Conservation (phyloP, 2,113 vertebrate genomes). For the Laterallus jamaicensis region DNA sequence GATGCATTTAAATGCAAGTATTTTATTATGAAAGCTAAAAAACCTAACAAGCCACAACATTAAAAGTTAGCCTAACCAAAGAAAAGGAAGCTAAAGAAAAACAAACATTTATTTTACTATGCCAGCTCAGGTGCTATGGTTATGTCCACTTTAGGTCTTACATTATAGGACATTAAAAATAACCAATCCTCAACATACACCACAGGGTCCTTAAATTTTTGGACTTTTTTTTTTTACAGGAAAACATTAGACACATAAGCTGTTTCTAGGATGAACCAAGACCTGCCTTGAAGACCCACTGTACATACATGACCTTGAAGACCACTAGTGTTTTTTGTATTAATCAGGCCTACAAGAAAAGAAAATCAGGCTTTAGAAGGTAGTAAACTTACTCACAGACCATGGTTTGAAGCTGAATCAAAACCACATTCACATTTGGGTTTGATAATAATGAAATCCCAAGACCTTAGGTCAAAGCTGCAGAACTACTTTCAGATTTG, state of each 20-base stretch:
- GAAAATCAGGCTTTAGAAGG: not conserved
- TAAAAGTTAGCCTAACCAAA: not conserved
- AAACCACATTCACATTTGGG: not conserved
- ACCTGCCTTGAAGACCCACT: not conserved
- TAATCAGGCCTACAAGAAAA: not conserved
- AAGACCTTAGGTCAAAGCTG: not conserved
- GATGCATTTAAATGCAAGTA: not conserved
- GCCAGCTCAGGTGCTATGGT: not conserved
- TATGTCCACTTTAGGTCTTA: not conserved
- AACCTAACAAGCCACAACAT: not conserved
- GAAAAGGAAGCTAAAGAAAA: not conserved
- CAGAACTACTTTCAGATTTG: not conserved
- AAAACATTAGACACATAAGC: not conserved
- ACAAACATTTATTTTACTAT: not conserved
- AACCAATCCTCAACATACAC: not conserved
- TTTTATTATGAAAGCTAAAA: not conserved
- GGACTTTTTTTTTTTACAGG: not conserved
- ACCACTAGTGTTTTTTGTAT: not conserved
- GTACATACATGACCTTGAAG: not conserved
- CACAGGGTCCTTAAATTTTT: not conserved
- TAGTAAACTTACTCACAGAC: not conserved
- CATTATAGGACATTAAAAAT: not conserved
- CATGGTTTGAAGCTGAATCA: not conserved
- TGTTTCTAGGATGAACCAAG: not conserved
- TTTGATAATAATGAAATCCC: not conserved